phyloP scores from a whole-genome alignment of 2,888 invertebrate genomes.

The Andrena bucephala region DNA sequence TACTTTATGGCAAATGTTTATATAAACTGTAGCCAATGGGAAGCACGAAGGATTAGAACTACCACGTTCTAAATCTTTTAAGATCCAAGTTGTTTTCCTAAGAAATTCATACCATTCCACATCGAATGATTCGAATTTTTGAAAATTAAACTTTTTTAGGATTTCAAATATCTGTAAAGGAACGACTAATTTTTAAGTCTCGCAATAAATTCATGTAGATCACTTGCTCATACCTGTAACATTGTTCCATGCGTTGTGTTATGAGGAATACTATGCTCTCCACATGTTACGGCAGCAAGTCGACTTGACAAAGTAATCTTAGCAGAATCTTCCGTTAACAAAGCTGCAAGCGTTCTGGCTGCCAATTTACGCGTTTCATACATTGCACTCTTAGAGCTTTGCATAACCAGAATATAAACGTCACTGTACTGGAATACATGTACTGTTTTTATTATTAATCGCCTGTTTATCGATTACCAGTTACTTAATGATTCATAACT shows the following conservation, averaged over 20 bases:
- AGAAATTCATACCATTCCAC: constrained; percentile 69
- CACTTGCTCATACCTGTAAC: constrained; percentile 86
- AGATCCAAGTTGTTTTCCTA: constrained; percentile 68
- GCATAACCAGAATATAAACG: constrained; percentile 86
- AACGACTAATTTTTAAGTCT: constrained; percentile 11
- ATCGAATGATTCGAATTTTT: constrained; percentile 47
- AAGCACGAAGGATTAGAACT: constrained; percentile 73
- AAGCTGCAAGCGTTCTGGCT: constrained; percentile 89
- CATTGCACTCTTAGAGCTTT: constrained; percentile 89
- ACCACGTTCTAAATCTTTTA: constrained; percentile 73
- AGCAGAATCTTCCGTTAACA: constrained; percentile 85
- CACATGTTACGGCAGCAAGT: constrained; percentile 75
- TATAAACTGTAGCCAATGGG: constrained; percentile 76
- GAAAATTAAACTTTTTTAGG: constrained; percentile 75
- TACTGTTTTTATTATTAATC: not conserved
- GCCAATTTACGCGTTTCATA: constrained; percentile 91
- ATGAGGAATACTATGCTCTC: constrained; percentile 69
- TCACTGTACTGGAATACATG: constrained; percentile 86
- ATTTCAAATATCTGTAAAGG: constrained; percentile 83
- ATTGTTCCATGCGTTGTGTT: constrained; percentile 90
- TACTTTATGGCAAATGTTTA: constrained; percentile 73
- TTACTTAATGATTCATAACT: constrained; percentile 22
- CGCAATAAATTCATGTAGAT: not conserved
- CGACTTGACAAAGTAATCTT: constrained; percentile 78
- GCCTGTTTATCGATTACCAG: not conserved